phyloP scores from a whole-genome alignment of 2,797 vertebrate genomes.

The Phoxinus dragarum region DNA sequence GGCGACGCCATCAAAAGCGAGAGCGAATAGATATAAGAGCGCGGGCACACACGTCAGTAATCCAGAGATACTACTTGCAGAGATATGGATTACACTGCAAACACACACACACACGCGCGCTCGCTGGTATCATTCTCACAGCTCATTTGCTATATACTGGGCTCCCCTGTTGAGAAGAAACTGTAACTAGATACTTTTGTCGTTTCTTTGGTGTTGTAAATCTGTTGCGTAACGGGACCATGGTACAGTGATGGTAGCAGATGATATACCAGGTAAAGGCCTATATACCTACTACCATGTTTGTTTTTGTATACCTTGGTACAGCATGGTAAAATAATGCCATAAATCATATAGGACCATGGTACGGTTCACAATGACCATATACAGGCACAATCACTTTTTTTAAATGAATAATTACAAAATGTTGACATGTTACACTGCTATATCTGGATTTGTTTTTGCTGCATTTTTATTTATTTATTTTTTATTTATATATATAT shows the following conservation, averaged over 20 bases:
- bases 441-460: not conserved
- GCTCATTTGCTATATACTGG: not conserved
- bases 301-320: not conserved
- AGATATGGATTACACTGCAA: constrained; percentile 33
- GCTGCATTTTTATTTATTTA: too few species aligned
- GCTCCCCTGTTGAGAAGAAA: not conserved
- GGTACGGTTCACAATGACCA: not conserved
- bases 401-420: not conserved
- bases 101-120: constrained; percentile 59
- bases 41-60: constrained; percentile 23
- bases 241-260: not conserved
- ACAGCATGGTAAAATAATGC: not conserved
- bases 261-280: not conserved
- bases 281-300: too few species aligned
- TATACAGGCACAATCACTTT: not conserved
- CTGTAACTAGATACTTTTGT: constrained; percentile 12
- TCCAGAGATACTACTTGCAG: constrained; percentile 33
- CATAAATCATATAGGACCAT: not conserved
- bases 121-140: constrained; percentile 62
- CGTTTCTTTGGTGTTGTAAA: not conserved
- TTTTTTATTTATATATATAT: too few species aligned
- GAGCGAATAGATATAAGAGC: constrained; percentile 34
- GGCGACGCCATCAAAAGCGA: constrained; percentile 42
- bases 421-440: not conserved
- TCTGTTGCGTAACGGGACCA: not conserved